phyloP scores from a whole-genome alignment of 2,888 invertebrate genomes.

The Hypsopygia costalis region DNA sequence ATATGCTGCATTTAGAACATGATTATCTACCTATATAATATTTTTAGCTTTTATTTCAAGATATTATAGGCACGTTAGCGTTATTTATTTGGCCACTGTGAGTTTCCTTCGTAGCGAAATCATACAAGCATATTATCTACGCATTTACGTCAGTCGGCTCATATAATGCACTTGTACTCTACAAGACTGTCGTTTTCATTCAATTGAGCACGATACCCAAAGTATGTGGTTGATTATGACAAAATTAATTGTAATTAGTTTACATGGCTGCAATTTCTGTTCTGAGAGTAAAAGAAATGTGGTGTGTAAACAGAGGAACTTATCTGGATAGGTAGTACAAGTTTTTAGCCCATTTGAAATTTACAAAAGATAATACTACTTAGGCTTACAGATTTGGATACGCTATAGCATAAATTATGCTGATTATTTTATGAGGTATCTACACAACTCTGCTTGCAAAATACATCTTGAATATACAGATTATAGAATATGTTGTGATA shows the following conservation, averaged over 20 bases:
- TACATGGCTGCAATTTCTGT: background rate
- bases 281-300: too few relatives aligned
- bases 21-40: background rate
- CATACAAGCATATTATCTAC: constrained; percentile 46
- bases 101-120: constrained; percentile 49
- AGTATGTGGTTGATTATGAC: constrained; percentile 1
- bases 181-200: constrained; percentile 38
- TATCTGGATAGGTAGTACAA: too few relatives aligned
- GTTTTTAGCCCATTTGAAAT: too few relatives aligned
- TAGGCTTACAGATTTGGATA: too few relatives aligned
- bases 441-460: too few relatives aligned
- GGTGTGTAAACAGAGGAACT: too few relatives aligned
- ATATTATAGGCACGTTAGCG: constrained; percentile 33
- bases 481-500: too few relatives aligned
- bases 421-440: too few relatives aligned
- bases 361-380: too few relatives aligned
- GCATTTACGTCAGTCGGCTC: constrained; percentile 60
- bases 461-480: too few relatives aligned
- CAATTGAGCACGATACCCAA: constrained; percentile 40
- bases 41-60: constrained; percentile 6
- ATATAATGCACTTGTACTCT: constrained; percentile 52
- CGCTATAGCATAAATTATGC: too few relatives aligned
- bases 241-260: background rate
- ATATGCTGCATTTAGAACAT: constrained; percentile 3
- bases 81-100: constrained; percentile 35